Percentiles rank a stretch among this genome's conserved stretches.
phyloP scores from a whole-genome alignment of 2,797 vertebrate species.

The Orestias chungarensis region DNA sequence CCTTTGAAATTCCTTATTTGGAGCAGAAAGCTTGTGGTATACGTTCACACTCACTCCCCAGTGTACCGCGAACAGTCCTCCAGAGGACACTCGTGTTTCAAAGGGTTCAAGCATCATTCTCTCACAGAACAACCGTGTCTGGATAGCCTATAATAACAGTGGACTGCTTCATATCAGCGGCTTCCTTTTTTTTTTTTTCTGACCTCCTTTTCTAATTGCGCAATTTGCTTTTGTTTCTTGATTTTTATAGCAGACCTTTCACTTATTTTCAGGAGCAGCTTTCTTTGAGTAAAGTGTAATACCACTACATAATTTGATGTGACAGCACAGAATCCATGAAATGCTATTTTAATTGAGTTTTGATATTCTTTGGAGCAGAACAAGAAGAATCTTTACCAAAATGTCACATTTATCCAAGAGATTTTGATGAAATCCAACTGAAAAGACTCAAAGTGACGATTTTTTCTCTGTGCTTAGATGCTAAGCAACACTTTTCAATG shows the following conservation, averaged over 20 bases:
- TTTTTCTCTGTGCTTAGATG: conserved; percentile 18
- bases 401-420: conserved; percentile 53
- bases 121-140: conserved; percentile 82
- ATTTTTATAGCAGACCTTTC: conserved; percentile 74
- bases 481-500: conserved; percentile 38
- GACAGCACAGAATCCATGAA: not conserved
- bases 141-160: conserved; percentile 81
- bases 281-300: not conserved
- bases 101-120: conserved; percentile 81
- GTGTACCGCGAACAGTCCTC: conserved; percentile 45
- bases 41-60: conserved; percentile 10
- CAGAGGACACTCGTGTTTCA: conserved; percentile 75
- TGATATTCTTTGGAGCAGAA: conserved; percentile 6
- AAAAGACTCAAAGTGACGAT: conserved; percentile 2
- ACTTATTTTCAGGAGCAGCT: not conserved
- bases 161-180: conserved; percentile 89
- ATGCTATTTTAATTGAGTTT: conserved; percentile 7
- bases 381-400: conserved; percentile 15
- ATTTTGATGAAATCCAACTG: conserved; percentile 56
- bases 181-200: conserved; percentile 64
- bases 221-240: conserved; percentile 38
- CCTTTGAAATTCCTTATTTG: conserved; percentile 47
- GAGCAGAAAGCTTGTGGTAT: conserved; percentile 21
- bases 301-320: not conserved
- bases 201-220: not conserved